Conservation (phyloP, 2,888 invertebrate genomes). For the Oscheius myriophilus region DNA sequence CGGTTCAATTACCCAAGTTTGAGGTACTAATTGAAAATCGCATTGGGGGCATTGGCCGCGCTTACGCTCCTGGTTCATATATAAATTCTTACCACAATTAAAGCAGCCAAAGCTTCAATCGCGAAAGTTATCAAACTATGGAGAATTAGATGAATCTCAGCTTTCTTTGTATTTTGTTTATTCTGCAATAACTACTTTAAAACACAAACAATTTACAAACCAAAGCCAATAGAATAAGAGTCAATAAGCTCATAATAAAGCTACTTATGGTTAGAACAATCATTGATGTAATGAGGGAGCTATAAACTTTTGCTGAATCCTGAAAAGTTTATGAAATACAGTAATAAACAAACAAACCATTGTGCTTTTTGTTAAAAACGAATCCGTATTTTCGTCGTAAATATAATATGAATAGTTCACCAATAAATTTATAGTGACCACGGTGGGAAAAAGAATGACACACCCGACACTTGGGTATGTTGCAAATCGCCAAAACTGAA, state of each 20-base stretch:
- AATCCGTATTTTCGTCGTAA: too few species aligned
- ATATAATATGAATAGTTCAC: too few species aligned
- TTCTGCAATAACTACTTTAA: too few species aligned
- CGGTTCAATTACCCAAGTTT: too few species aligned
- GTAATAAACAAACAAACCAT: too few species aligned
- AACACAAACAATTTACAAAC: background rate
- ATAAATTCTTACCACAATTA: constrained; percentile 3
- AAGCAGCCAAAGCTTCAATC: constrained; percentile 7
- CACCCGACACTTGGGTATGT: background rate
- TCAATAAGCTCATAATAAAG: constrained; percentile 3
- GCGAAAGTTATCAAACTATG: constrained; percentile 16
- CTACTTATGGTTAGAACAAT: background rate
- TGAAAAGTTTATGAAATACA: background rate
- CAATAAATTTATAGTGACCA: background rate
- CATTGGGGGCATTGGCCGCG: too few species aligned
- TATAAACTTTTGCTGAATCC: constrained; percentile 6
- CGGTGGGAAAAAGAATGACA: constrained; percentile 7
- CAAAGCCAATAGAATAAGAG: constrained; percentile 9
- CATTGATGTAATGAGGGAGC: constrained; percentile 7
- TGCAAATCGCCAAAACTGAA: constrained; percentile 11
- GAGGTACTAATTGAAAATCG: too few species aligned
- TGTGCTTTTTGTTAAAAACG: too few species aligned
- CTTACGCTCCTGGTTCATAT: too few species aligned
- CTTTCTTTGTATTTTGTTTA: constrained; percentile 8
- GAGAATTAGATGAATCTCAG: constrained; percentile 13